These are phyloP conservation scores for Tiliacea citrago DNA, from an alignment of 2,888 invertebrate species.

Conservation along the genomic window DNA sequence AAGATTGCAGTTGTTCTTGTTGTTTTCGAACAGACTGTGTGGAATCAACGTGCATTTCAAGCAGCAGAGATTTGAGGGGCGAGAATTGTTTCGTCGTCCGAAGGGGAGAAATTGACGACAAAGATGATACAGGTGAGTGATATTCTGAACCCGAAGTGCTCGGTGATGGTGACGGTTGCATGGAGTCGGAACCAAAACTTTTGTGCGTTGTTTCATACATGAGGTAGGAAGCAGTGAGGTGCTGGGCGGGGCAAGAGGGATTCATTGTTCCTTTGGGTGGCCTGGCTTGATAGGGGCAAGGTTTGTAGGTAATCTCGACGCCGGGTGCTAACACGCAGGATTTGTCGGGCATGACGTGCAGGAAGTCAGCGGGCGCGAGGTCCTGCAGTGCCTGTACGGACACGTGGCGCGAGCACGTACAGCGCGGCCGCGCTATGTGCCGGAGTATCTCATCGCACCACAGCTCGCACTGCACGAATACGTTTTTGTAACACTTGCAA, in stretches of 20 bases:
- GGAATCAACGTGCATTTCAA: slow-evolving; percentile 49
- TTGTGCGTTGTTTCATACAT: slow-evolving; percentile 71
- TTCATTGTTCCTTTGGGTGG: slow-evolving; percentile 58
- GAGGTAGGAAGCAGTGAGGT: slow-evolving; percentile 72
- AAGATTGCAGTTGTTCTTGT: slow-evolving; percentile 22
- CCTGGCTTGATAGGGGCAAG: slow-evolving; percentile 70
- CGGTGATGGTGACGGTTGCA: slow-evolving; percentile 3
- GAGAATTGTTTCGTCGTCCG: slow-evolving; percentile 12
- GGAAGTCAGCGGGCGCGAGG: slow-evolving; percentile 68
- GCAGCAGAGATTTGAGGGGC: slow-evolving; percentile 29
- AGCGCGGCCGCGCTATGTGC: slow-evolving; percentile 79
- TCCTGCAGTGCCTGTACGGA: slow-evolving; percentile 76
- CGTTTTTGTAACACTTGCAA: slow-evolving; percentile 87
- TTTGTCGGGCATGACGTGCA: slow-evolving; percentile 66
- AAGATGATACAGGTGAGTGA: background rate
- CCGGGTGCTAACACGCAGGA: slow-evolving; percentile 72
- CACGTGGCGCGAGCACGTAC: slow-evolving; percentile 81
- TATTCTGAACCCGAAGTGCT: slow-evolving; percentile 20
- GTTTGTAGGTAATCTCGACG: slow-evolving; percentile 73
- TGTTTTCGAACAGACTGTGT: slow-evolving; percentile 27
- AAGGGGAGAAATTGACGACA: background rate
- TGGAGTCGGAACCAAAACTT: slow-evolving; percentile 26
- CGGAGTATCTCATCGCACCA: slow-evolving; percentile 86
- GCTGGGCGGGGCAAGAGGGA: slow-evolving; percentile 64
- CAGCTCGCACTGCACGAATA: slow-evolving; percentile 85